Base-by-base conservation (phyloP, 2,888 invertebrate genomes). In the Nomada hirtipes region DNA sequence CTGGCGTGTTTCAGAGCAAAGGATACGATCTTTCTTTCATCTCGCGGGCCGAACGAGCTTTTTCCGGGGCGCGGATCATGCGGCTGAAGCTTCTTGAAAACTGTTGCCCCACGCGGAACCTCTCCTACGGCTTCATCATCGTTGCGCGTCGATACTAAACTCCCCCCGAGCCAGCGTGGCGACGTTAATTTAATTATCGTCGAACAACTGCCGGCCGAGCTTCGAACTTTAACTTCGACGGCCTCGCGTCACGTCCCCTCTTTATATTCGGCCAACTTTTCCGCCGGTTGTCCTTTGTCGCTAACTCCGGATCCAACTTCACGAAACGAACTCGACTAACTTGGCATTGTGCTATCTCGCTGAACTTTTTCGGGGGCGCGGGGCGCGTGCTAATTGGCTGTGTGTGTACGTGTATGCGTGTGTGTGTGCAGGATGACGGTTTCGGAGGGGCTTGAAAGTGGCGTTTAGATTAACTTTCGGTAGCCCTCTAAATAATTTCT, bases 111-210 rank as follows among this genome's bases (percentile, higher is more conserved):
- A 57, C 67, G 76, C 68, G 53, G 59, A 61, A 61, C n/a, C 71
- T 78, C 76, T 79, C 36, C 83, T 85, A 85, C 73, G 85, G 85
- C 86, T 83, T 85, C 85, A 36, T 76, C 73, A 82, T 82, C 77
- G 84, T 52, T 60, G 55, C 72, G 68, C 71, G 76, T 81, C 86
- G 86, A 86, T 85, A 86, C 83, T 81, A 65, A 68, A 55, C 59
- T 64, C 52, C 29, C 59, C 53, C 53, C 60, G 44, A 59, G 44
- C 59, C 69, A 10, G 11, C 60, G 55, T 60, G 64, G 29, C 64
- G 50, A 47, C 80, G 85, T 89, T 89, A 89, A 89, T 89, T 89
- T 70, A 88, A 89, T 88, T 88, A 89, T 82, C 57, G 69, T 71
- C 63, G 57, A 61, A 76, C 80, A 76, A 77, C 77, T 73, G 71